Evolutionary conservation across 2,797 vertebrate species (phyloP).

Genomic region (Astyanax mexicanus): DNA sequence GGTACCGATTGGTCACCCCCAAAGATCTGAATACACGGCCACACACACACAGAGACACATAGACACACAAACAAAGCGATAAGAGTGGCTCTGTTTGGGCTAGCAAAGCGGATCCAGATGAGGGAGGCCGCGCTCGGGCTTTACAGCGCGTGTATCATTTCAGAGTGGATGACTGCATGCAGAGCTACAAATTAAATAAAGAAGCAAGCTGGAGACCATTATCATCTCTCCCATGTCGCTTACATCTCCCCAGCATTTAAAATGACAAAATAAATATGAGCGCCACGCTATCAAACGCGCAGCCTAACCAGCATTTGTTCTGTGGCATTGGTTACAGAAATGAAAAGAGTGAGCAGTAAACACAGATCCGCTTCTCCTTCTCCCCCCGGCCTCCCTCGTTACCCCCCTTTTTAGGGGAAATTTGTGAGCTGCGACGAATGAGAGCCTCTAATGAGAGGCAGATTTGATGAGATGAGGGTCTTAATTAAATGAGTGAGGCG

Average conservation of each 20-base stretch:
- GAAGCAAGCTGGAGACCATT: constrained; percentile 79
- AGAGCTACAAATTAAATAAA: constrained; percentile 83
- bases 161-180: constrained; percentile 75
- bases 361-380: constrained; percentile 67
- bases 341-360: constrained; percentile 80
- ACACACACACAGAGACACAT: neutral
- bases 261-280: constrained; percentile 80
- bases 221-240: constrained; percentile 75
- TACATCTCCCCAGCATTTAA: constrained; percentile 79
- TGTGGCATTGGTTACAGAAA: constrained; percentile 76
- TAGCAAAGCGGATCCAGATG: constrained; percentile 80
- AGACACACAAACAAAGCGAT: constrained; percentile 59
- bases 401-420: constrained; percentile 54
- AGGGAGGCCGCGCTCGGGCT: constrained; percentile 66
- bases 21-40: neutral
- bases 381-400: constrained; percentile 24
- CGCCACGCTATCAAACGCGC: constrained; percentile 73
- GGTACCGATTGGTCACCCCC: neutral
- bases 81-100: constrained; percentile 64
- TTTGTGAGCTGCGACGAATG: constrained; percentile 76
- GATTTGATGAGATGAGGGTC: constrained; percentile 77
- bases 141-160: constrained; percentile 78
- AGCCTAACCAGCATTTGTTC: constrained; percentile 78
- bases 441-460: constrained; percentile 76
- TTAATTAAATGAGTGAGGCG: constrained; percentile 77